Conservation (phyloP, 2,888 invertebrate species). For the Poecilus cupreus region DNA sequence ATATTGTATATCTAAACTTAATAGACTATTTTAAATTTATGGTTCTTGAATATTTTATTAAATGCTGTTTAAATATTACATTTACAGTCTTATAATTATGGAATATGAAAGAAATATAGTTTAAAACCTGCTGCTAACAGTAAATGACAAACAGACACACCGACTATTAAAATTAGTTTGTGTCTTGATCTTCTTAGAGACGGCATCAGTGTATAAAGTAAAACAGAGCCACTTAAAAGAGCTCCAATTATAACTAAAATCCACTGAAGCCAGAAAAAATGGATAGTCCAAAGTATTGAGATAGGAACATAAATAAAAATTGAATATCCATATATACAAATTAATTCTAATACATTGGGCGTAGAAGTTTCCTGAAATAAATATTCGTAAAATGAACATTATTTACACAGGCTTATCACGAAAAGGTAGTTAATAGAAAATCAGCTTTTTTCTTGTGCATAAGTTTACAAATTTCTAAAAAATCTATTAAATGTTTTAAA, state of each 20-base stretch:
- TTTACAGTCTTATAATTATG: constrained; percentile 64
- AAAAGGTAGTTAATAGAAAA: no score
- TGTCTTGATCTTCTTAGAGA: constrained; percentile 81
- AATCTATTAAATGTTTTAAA: no score
- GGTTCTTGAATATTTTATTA: constrained; percentile 20
- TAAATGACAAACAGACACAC: constrained; percentile 86
- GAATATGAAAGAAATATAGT: constrained; percentile 85
- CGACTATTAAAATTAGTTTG: constrained; percentile 78
- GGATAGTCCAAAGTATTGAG: constrained; percentile 93
- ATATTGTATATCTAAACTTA: constrained; percentile 58
- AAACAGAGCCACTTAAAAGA: constrained; percentile 88
- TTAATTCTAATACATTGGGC: constrained; percentile 87
- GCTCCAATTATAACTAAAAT: constrained; percentile 87
- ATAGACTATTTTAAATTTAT: constrained; percentile 56
- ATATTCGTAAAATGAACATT: no score
- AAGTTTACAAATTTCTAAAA: no score
- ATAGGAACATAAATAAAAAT: constrained; percentile 95
- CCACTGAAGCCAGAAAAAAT: constrained; percentile 89
- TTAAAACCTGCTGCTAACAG: constrained; percentile 91
- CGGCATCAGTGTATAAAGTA: constrained; percentile 88
- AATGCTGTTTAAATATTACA: constrained; percentile 1
- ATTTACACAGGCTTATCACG: no score
- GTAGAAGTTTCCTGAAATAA: constrained; percentile 74
- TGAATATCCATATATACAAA: constrained; percentile 97
- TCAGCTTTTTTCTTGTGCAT: no score